Evolutionary conservation across 2,888 invertebrate genomes (phyloP).

Genomic region (Pristionchus maxplancki): DNA sequence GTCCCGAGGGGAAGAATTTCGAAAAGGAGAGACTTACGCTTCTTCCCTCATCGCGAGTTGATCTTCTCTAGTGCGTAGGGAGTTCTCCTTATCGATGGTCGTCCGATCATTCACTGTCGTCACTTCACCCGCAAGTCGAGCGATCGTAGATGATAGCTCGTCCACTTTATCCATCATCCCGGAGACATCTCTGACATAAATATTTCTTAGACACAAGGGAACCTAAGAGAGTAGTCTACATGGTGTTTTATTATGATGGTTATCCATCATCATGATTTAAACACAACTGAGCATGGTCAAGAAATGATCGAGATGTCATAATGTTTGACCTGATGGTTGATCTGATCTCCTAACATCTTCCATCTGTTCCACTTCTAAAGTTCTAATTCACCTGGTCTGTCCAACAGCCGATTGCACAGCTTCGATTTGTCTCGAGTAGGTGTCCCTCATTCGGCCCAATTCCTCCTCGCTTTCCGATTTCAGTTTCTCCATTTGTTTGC

Average conservation of each 20-base stretch:
- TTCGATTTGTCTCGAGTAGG: conserved; percentile 62
- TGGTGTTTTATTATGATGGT: no score
- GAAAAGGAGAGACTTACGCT: conserved; percentile 52
- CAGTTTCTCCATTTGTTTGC: conserved; percentile 55
- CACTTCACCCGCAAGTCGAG: conserved; percentile 58
- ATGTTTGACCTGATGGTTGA: no score
- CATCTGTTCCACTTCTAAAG: background rate
- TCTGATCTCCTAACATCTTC: background rate
- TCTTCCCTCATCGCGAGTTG: conserved; percentile 58
- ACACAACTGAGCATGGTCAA: no score
- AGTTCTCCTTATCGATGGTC: conserved; percentile 54
- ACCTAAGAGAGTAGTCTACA: no score
- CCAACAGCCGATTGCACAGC: conserved; percentile 56
- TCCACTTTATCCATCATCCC: conserved; percentile 63
- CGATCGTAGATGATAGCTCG: conserved; percentile 56
- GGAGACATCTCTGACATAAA: conserved; percentile 42
- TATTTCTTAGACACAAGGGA: background rate
- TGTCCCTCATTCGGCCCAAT: conserved; percentile 57
- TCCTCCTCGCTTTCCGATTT: conserved; percentile 61
- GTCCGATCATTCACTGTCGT: conserved; percentile 51
- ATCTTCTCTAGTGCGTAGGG: conserved; percentile 57
- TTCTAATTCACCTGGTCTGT: conserved; percentile 54
- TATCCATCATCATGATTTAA: no score
- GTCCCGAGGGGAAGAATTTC: background rate
- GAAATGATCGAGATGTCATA: no score